Evolutionary conservation across 1,140 invertebrate genomes (phyloP), one percentile per base, ranked within the genome.

Genomic region (Camponotus floridanus): DNA sequence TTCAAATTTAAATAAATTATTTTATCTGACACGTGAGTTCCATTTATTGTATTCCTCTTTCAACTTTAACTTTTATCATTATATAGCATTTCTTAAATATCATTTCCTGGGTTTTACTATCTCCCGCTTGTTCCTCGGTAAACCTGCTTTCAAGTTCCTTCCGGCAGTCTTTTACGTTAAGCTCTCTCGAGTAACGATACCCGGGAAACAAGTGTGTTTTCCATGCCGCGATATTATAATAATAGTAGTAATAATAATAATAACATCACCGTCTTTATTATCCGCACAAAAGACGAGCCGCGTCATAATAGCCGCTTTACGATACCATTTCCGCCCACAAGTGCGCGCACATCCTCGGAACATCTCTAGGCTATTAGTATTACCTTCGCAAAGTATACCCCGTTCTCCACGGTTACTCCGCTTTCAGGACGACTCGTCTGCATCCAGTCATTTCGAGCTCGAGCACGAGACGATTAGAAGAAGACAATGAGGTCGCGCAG

Each of bases 301-400:
- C 55, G 39, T 55, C 68, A 48, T 83, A 83, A 83, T 74, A 83
- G 79, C 70, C 79, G 79, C 79, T 83, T 83, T 83, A 83, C 79
- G 79, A 83, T 83, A 83, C 79, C 68, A 83, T 83, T 83, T 83
- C 79, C 79, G 79, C 79, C 79, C 79, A 83, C 79, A 39, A 81
- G 67, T 51, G 4, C 55, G 79, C 68, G 67, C 78, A 81, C 68
- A 74, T 83, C 68, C 18, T 57, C 31, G 55, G 79, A 74, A 83
- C 68, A 48, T 83, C 79, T 83, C 79, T 59, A 48, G 71, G 68
- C 79, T 83, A 83, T 83, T 83, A 83, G 79, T 83, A 59, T 57
- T 83, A 83, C 79, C 79, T 83, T 74, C 79, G 79, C 55, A 45
- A 83, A 83, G 79, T 73, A 83, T 83, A 74, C 68, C 79, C 61